Conservation (phyloP, 2,797 vertebrate species). For the Onychomys torridus region DNA sequence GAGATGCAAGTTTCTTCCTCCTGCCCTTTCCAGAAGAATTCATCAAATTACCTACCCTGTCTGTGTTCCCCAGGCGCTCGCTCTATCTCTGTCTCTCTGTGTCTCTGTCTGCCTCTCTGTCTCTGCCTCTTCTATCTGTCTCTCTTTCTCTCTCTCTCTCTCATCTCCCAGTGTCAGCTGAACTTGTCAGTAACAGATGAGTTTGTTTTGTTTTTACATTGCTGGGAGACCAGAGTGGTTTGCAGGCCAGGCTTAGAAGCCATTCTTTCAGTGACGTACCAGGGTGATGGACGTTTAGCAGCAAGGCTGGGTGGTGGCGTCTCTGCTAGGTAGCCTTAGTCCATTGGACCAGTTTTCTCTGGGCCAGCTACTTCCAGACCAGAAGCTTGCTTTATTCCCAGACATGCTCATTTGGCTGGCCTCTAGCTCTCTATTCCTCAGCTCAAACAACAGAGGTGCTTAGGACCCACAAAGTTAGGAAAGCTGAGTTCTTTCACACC, state of each 20-base stretch:
- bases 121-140: neutral
- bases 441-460: neutral
- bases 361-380: neutral
- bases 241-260: neutral
- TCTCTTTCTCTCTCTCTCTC: neutral
- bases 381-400: neutral
- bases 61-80: conserved; percentile 12
- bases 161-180: neutral
- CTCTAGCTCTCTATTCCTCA: neutral
- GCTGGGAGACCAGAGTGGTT: neutral
- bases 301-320: neutral
- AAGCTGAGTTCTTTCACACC: neutral
- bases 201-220: neutral
- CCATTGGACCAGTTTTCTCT: neutral
- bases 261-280: neutral
- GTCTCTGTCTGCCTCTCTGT: neutral
- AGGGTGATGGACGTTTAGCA: neutral
- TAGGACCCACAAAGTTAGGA: neutral
- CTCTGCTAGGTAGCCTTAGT: neutral
- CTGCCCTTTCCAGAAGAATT: conserved; percentile 61
- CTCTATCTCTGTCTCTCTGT: conserved; percentile 19
- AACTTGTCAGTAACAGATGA: conserved; percentile 25
- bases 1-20: conserved; percentile 59
- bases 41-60: conserved; percentile 78
- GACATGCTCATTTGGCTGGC: neutral